Evolutionary conservation across 2,888 invertebrate genomes (phyloP).

Genomic region (Choristoneura rosaceana): DNA sequence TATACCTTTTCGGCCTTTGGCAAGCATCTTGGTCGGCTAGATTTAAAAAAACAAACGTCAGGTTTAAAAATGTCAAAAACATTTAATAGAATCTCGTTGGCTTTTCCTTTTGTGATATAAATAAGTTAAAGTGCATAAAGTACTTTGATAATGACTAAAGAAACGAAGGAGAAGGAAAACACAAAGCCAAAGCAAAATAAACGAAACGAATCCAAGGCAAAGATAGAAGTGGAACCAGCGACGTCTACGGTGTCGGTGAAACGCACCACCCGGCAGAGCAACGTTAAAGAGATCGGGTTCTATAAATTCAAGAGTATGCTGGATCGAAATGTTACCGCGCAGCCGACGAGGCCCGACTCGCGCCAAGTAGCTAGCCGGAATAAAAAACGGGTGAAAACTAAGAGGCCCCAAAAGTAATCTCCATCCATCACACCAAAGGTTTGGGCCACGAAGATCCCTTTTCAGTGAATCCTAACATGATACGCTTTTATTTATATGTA

Average conservation of each 20-base stretch:
- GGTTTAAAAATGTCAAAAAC: conserved; percentile 19
- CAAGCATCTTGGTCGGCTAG: conserved; percentile 14
- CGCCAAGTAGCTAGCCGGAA: conserved; percentile 51
- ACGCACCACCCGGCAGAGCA: conserved; percentile 58
- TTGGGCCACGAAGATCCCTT: conserved; percentile 47
- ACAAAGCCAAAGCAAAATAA: conserved; percentile 50
- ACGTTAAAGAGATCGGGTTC: conserved; percentile 65
- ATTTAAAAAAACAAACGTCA: conserved; percentile 23
- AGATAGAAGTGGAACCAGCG: conserved; percentile 45
- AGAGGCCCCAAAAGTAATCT: conserved; percentile 56
- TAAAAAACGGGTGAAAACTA: conserved; percentile 55
- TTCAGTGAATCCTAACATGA: conserved; percentile 54
- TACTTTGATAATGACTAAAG: conserved; percentile 53
- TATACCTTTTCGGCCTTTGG: neutral
- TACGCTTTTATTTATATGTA: conserved; percentile 53
- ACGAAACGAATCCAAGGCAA: conserved; percentile 48
- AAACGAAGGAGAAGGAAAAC: conserved; percentile 53
- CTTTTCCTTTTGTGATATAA: conserved; percentile 45
- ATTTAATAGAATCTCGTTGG: conserved; percentile 54
- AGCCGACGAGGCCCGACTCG: conserved; percentile 45
- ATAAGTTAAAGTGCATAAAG: conserved; percentile 42
- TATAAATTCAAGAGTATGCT: conserved; percentile 68
- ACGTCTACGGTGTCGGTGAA: conserved; percentile 43
- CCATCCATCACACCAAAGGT: conserved; percentile 54
- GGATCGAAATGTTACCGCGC: conserved; percentile 56